These are phyloP conservation scores for Marisa cornuarietis DNA, from an alignment of 1,140 invertebrate species.

Conservation along the genomic window DNA sequence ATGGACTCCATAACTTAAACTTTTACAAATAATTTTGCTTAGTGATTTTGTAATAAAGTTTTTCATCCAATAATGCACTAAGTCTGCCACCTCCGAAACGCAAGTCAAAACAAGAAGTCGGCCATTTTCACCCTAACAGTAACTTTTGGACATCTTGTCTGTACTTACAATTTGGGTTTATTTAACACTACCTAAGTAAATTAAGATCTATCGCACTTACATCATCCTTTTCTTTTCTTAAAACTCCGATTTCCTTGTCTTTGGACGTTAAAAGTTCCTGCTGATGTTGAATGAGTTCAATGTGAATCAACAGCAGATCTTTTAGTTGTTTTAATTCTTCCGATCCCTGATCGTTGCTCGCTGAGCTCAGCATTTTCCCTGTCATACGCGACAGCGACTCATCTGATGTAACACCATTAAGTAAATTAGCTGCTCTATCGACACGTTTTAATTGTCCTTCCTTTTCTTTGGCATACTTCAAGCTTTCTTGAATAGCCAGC, in stretches of 20 bases:
- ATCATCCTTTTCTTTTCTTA: conserved; percentile 40
- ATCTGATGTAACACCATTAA: conserved; percentile 4
- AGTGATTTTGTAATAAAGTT: too few relatives aligned
- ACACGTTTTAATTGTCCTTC: conserved; percentile 26
- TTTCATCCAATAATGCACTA: too few relatives aligned
- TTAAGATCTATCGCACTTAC: conserved; percentile 31
- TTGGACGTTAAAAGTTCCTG: conserved; percentile 42
- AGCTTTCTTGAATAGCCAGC: conserved; percentile 52
- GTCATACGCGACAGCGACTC: conserved; percentile 22
- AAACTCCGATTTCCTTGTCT: conserved; percentile 44
- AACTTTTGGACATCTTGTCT: too few relatives aligned
- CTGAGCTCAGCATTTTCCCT: conserved; percentile 15
- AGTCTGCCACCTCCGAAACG: conserved; percentile 3
- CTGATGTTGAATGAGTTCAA: conserved; percentile 52
- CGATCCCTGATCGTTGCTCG: conserved; percentile 8
- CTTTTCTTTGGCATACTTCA: conserved; percentile 46
- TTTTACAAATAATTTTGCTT: too few relatives aligned
- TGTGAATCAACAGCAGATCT: conserved; percentile 45
- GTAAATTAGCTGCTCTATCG: conserved; percentile 5
- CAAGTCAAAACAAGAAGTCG: conserved; percentile 4
- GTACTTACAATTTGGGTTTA: too few relatives aligned
- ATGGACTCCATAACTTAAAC: too few relatives aligned
- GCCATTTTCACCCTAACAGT: too few relatives aligned
- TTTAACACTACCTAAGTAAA: background rate
- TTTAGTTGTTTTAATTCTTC: conserved; percentile 42